These are phyloP conservation scores for Ophthalmolycus amberensis DNA, from an alignment of 2,113 vertebrate genomes.

Conservation along the genomic window DNA sequence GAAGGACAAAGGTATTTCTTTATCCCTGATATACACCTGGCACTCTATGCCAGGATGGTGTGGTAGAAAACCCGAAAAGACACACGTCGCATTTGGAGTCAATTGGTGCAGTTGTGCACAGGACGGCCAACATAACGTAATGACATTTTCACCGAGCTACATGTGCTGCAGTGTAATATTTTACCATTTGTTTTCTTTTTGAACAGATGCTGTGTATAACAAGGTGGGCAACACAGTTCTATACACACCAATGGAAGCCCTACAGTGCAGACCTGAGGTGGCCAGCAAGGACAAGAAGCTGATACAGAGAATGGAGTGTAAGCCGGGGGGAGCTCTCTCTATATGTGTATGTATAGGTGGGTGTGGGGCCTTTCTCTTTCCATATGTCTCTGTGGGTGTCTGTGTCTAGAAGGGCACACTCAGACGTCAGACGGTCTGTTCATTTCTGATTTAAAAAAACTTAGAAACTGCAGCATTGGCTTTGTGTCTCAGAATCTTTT, in stretches of 20 bases:
- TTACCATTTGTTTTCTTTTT: not conserved
- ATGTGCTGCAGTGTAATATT: not conserved
- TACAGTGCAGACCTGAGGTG: constrained; percentile 75
- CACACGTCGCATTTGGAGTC: not conserved
- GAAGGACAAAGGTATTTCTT: not conserved
- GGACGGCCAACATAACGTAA: not conserved
- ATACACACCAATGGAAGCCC: constrained; percentile 87
- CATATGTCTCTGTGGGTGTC: not conserved
- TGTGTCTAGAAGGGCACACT: not conserved
- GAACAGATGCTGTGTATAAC: constrained; percentile 85
- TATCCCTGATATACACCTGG: not conserved
- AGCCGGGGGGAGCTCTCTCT: constrained; percentile 40
- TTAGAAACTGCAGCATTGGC: not conserved
- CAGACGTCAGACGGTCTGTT: not conserved
- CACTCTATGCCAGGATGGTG: not conserved
- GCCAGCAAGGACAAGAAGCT: constrained; percentile 86
- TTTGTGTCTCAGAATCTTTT: not conserved
- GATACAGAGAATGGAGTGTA: constrained; percentile 89
- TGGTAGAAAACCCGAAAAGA: not conserved
- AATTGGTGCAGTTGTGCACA: not conserved
- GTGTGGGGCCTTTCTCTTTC: not conserved
- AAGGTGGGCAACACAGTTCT: constrained; percentile 85
- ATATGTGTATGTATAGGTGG: not conserved
- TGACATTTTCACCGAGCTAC: not conserved
- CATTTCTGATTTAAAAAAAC: not conserved